Evolutionary conservation across 2,113 vertebrate genomes (phyloP).

Genomic region (Pomatostomus ruficeps): DNA sequence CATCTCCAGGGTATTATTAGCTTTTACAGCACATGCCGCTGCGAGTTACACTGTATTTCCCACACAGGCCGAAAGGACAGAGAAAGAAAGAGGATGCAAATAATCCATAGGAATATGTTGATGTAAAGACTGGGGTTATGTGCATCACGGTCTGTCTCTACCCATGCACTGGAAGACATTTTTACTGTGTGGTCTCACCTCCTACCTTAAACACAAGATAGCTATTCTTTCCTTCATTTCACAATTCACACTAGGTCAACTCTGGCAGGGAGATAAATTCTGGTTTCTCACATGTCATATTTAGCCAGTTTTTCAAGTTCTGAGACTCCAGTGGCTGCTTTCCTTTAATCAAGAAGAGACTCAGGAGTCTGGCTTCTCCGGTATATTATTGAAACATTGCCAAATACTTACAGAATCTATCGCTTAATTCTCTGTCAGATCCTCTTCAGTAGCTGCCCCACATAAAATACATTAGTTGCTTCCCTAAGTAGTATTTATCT

Average conservation of each 20-base stretch:
- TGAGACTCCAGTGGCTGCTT: conserved; percentile 37
- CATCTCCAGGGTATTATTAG: conserved; percentile 38
- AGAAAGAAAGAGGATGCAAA: neutral
- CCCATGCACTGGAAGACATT: neutral
- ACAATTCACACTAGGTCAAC: conserved; percentile 35
- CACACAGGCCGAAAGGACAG: conserved; percentile 28
- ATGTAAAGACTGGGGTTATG: neutral
- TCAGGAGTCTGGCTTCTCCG: neutral
- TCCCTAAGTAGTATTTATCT: neutral
- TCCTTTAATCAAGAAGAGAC: conserved; percentile 27
- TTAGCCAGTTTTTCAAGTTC: conserved; percentile 23
- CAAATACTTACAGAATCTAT: conserved; percentile 27
- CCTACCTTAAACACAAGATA: neutral
- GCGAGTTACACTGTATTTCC: neutral
- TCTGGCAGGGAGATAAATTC: neutral
- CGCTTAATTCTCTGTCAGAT: conserved; percentile 17
- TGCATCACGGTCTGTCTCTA: neutral
- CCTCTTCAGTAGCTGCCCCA: neutral
- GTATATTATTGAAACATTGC: neutral
- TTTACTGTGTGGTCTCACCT: neutral
- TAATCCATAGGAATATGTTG: neutral
- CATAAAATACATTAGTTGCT: neutral
- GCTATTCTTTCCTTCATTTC: conserved; percentile 18
- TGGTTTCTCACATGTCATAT: conserved; percentile 25
- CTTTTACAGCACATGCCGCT: neutral